Base-by-base conservation (phyloP, 2,797 vertebrate genomes). In the Chanos chanos region DNA sequence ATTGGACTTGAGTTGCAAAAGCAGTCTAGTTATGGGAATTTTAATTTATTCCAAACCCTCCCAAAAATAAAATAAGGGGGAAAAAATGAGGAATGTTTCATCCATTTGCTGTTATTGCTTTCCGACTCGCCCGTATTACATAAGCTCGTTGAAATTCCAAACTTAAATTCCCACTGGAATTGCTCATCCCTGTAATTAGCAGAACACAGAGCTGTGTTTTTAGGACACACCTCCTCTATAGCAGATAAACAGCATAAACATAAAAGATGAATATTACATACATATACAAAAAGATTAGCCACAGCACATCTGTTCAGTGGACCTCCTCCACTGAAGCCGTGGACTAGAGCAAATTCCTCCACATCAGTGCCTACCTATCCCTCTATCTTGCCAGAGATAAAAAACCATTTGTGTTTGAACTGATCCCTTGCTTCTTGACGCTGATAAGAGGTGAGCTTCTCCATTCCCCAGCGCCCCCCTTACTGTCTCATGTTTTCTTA, bases 371-470 rank as follows among this genome's bases (percentile, higher is more conserved):
- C 15, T 27, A 15, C 1, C 13, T 15, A 19, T 1, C 19, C 45
- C 19, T 39, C 24, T 55, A 9, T 57, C 7, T 0, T 34, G 48
- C 34, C 48, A 52, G 22, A 49, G 22, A 7, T 39, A 55, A 64
- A 30, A 47, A 61, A 25, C 25, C 21, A 51, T 43, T 31, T 43
- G 6, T 37, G 40, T 33, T 40, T 33, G 8, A 24, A 43, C 30
- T 61, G 30, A 51, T 51, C 5, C 47, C 13, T n/a, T 27, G 43
- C 36, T 41, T 31, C 30, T 50, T 39, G 36, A 16, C n/a, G 41
- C 12, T 3, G 43, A 10, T 24, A 27, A 19, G 24, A 22, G 7
- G 3, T 19, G 18, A 8, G 2, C 15, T n/a, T n/a, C n/a, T n/a
- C n/a, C n/a, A n/a, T n/a, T n/a, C n/a, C n/a, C n/a, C n/a, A n/a